Percentiles rank a stretch among this genome's conserved stretches.
Conservation (phyloP, 1,140 invertebrate genomes). For the Proales similis region DNA sequence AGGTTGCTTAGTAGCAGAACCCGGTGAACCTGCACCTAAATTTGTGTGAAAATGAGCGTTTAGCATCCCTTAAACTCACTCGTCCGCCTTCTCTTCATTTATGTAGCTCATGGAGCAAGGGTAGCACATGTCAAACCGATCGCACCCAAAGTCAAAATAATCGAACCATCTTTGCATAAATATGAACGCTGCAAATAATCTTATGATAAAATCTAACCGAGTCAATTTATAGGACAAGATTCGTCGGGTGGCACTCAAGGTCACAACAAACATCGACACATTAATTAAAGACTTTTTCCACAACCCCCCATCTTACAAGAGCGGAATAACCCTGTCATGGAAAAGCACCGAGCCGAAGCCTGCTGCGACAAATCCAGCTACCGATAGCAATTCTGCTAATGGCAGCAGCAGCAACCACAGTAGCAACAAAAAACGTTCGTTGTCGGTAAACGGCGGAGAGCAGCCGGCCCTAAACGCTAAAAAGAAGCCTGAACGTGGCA, state of each 20-base stretch:
- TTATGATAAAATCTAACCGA: neutral
- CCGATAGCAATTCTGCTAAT: constrained; percentile 40
- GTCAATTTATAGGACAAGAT: constrained; percentile 65
- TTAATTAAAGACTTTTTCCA: constrained; percentile 90
- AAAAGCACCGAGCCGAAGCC: constrained; percentile 58
- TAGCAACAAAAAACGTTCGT: constrained; percentile 5
- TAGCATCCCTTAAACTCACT: no score
- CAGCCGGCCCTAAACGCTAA: neutral
- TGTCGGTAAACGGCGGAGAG: neutral
- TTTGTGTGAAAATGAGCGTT: no score
- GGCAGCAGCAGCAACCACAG: constrained; percentile 13
- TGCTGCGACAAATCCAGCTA: constrained; percentile 35
- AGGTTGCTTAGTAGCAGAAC: no score
- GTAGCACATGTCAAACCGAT: no score
- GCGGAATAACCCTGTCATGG: constrained; percentile 75
- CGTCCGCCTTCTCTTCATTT: no score
- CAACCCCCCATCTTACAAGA: constrained; percentile 82
- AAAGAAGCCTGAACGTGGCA: constrained; percentile 39
- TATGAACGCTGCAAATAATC: neutral
- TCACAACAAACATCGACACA: constrained; percentile 82
- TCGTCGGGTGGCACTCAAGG: constrained; percentile 74
- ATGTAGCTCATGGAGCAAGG: no score
- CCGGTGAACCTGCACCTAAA: no score
- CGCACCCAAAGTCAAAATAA: no score
- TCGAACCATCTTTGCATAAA: no score